Base-by-base conservation (phyloP, 2,113 vertebrate genomes). In the Paedocypris sp. region DNA sequence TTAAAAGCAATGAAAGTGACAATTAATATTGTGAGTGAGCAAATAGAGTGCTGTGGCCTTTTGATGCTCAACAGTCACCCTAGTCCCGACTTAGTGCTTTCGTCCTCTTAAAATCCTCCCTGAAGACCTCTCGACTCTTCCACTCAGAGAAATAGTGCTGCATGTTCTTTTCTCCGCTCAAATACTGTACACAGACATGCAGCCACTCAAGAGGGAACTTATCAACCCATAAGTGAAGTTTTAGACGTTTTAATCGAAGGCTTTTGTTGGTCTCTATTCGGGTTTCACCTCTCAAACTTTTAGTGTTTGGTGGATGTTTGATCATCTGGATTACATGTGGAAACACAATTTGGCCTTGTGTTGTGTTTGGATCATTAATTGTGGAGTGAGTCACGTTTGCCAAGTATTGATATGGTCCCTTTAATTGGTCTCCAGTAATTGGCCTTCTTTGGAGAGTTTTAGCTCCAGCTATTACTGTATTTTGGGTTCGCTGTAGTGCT, bases 1-100 rank as follows among this genome's bases (percentile, higher is more conserved):
- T 70, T 68, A 54, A 59, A 61, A 59, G 36, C 62, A 64, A 70
- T 52, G 49, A 19, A 62, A 66, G 63, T 62, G 58, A 70, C 63
- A 70, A 70, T 70, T 68, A 66, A 72, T 72, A 61, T 62, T 51
- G 41, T 62, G 51, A 62, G 51, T 51, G 54, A 1, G 13, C 54
- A 68, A 51, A 61, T 33, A 65, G 57, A 62, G 68, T 50, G 59
- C 33, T 26, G 26, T 62, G 50, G 31, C 57, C 66, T 68, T 63
- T 64, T 39, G 36, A 51, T 58, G 62, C 60, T 64, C 60, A 47
- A 23, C 53, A 2, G 25, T 61, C 61, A 64, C 56, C 69, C 65
- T 52, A 48, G 64, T 49, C 39, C 58, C 62, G 43, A 65, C 51
- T 52, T 68, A 51, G 13, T 6, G 26, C 49, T 54, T 39, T 60